Evolutionary conservation across 92 coral and sea anemone genomes (phyloP), one percentile per base, ranked within the genome.

Genomic region (Epizoanthus ramosus): DNA sequence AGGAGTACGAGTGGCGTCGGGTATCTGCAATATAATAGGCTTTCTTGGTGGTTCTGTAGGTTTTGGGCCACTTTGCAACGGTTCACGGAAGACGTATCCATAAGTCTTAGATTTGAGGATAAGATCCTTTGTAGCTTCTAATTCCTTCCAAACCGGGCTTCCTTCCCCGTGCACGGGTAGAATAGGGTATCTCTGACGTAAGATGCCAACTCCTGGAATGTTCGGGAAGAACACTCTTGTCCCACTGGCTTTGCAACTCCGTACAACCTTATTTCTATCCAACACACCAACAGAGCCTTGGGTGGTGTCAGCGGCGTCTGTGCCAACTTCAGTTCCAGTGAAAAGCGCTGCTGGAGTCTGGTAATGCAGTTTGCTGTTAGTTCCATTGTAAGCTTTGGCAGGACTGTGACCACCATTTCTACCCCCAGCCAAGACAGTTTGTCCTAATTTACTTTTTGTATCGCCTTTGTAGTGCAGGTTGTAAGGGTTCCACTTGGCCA

Each of bases 401-500:
- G 61, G 52, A 6, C 66, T 74, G 17, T 22, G 39, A 0, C 83
- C 91, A 16, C 95, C 93, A 41, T 60, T 68, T 24, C 95, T 81
- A 16, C 91, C 91, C 0, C 83, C 87, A n/a, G 69, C 87, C 52
- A 52, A 25, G 4, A 89, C 95, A 1, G 93, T 89, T 63, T 87
- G 87, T 2, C 93, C 98, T 21, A 8, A 10, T 0, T 8, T 22
- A 0, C 83, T 67, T 33, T 22, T 89, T 6, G 18, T 74, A 0
- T 77, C 79, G 9, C 97, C 97, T 81, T 91, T 91, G 87, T 91
- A 89, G 71, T 89, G 88, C n/a, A 93, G 61, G 47, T 93, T 68
- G 59, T 81, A 91, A 2, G 98, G 98, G 59, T 91, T 93, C 98
- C 98, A 93, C 24, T 81, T 80, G 79, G 67, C 75, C 73, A 93